Conservation (phyloP, 2,113 vertebrate genomes). For the Spea bombifrons region DNA sequence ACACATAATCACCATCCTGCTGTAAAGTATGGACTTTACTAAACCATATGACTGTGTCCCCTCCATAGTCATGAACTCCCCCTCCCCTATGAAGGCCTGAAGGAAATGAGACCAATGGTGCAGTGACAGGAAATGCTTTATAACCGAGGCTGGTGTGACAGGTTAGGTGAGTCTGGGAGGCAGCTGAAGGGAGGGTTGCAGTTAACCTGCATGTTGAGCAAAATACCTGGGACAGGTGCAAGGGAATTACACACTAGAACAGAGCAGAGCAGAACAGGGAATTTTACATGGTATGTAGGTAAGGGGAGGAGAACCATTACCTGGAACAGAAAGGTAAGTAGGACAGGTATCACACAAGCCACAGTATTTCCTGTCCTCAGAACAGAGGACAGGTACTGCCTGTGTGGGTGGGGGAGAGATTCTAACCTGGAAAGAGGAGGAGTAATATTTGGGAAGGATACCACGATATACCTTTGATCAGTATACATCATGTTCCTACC, state of each 20-base stretch:
- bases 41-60: no score
- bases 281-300: neutral
- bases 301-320: neutral
- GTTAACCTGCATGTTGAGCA: constrained; percentile 16
- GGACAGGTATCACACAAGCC: neutral
- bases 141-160: constrained; percentile 37
- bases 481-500: neutral
- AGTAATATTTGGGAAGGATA: neutral
- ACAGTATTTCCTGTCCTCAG: no score
- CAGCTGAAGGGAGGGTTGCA: neutral
- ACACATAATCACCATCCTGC: no score
- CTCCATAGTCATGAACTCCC: no score
- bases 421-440: neutral
- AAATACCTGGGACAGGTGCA: neutral
- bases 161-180: constrained; percentile 35
- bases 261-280: neutral
- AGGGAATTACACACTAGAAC: neutral
- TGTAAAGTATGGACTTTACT: no score
- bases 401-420: neutral
- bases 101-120: constrained; percentile 1
- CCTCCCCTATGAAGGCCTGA: no score
- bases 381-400: neutral
- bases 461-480: neutral
- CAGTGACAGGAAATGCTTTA: constrained; percentile 6
- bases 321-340: constrained; percentile 1